phyloP scores from a whole-genome alignment of 2,888 invertebrate genomes.

The Mythimna lalbum region DNA sequence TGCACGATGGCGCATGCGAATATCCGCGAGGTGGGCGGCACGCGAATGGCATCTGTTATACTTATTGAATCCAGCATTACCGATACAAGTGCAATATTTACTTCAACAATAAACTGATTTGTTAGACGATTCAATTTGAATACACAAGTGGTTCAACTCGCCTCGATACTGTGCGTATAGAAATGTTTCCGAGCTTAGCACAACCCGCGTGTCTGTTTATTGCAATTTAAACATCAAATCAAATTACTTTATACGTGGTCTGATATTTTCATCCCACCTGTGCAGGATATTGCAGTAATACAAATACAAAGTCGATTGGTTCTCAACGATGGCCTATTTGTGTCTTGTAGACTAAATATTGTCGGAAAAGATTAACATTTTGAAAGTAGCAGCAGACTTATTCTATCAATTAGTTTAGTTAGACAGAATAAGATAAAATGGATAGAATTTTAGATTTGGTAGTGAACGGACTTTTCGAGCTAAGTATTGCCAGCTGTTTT shows the following conservation, averaged over 20 bases:
- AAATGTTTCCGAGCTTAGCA: constrained; percentile 32
- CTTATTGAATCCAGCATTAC: constrained; percentile 73
- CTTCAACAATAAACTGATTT: constrained; percentile 57
- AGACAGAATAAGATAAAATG: constrained; percentile 4
- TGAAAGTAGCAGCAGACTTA: neutral
- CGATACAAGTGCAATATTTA: constrained; percentile 70
- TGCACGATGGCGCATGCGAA: constrained; percentile 75
- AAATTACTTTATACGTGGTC: constrained; percentile 44
- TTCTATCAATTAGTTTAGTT: constrained; percentile 1
- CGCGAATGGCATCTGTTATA: constrained; percentile 75
- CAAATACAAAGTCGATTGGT: constrained; percentile 39
- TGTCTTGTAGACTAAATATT: constrained; percentile 41
- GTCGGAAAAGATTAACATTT: constrained; percentile 16
- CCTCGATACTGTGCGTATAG: constrained; percentile 15
- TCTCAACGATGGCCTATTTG: constrained; percentile 34
- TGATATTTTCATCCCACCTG: constrained; percentile 49
- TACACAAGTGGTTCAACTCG: constrained; percentile 12
- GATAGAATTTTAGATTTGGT: neutral
- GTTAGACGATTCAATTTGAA: constrained; percentile 48
- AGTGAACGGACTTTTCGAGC: neutral
- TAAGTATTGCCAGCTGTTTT: neutral
- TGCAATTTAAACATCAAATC: constrained; percentile 48
- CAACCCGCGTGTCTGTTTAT: constrained; percentile 32
- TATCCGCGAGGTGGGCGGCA: constrained; percentile 75
- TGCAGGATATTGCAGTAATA: constrained; percentile 46